Evolutionary conservation across 1,140 invertebrate species (phyloP), one percentile per base, ranked within the genome.

Genomic region (Agraylea sexmaculata): DNA sequence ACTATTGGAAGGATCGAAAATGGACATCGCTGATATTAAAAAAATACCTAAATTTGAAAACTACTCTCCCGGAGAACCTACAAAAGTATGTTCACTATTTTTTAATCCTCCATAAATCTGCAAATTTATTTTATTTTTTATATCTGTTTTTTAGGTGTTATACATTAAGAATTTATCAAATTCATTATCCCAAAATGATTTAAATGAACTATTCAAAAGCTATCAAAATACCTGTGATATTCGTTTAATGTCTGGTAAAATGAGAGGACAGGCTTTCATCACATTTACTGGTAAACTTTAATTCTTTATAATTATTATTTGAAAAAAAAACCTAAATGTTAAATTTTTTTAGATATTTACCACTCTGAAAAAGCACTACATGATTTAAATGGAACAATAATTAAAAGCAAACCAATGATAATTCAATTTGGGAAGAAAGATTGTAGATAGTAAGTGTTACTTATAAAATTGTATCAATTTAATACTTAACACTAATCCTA

Each of bases 191-290:
- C 59, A 64, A 47, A 45, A 52, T 15, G 65, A 72, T 50, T 53
- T 73, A 15, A 53, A 60, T 8, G 46, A 51, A 7, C 22, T 71
- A 15, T 70, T 70, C 57, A 46, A 51, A 1, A 47, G 53, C 11
- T 68, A 59, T 50, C 51, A 62, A 37, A 40, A 49, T 39, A 31
- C 49, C 15, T 41, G 49, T 18, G 34, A 53, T 31, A 37, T 40
- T 7, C 55, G 55, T 52, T 39, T 72, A 5, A 59, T 73, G 57
- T 51, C 45, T 17, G 70, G 70, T 4, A 64, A 56, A 59, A 71
- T 73, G 70, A 65, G 56, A 53, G 71, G 72, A 43, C 72, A 74
- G 53, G 72, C 69, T 23, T 74, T 74, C 58, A 48, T 73, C 13
- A 62, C 61, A 33, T 71, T 73, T 54, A 32, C 49, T 38, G 52